Base-by-base conservation (phyloP, 2,888 invertebrate genomes). In the Ochropacha duplaris region DNA sequence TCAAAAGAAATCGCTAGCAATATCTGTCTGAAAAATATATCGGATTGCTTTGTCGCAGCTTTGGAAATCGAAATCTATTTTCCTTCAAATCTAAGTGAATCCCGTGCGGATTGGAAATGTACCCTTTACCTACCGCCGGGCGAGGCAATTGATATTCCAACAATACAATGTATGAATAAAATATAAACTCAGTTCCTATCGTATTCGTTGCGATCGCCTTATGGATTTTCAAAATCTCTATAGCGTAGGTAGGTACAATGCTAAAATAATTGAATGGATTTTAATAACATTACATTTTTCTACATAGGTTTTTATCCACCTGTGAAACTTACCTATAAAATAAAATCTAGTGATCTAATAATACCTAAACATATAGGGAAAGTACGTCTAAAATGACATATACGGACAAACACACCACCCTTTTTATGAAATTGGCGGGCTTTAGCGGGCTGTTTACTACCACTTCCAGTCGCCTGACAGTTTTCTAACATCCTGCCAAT, bases 31-130 rank as follows among this genome's bases (percentile, higher is more conserved):
- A 92, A 92, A 92, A 92, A 92, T 92, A 92, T 92, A 92, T 92
- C 92, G 92, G 92, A 92, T 92, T 92, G 92, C 92, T 92, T 92
- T 92, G 92, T 92, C 92, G 92, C 90, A 91, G 92, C 92, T 91
- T 91, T 91, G 86, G 86, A 91, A 92, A 92, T 92, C 92, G 91
- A 92, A 92, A 92, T 92, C 92, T 92, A 92, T 92, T 92, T 92
- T 92, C 92, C 92, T 92, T 92, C 92, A 92, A 92, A 92, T 92
- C 92, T 92, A 92, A 92, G 92, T 91, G 92, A 92, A 92, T 92
- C 92, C 92, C 92, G 90, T 88, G 92, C 89, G 92, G 92, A 92
- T 92, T 92, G 92, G 90, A 91, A 92, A 89, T 88, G 90, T 92
- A 92, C 92, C 92, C 92, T 92, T 92, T 92, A 91, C 92, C 92